Base-by-base conservation (phyloP, 2,888 invertebrate species). In the Mongoloraphidia duomilia region DNA sequence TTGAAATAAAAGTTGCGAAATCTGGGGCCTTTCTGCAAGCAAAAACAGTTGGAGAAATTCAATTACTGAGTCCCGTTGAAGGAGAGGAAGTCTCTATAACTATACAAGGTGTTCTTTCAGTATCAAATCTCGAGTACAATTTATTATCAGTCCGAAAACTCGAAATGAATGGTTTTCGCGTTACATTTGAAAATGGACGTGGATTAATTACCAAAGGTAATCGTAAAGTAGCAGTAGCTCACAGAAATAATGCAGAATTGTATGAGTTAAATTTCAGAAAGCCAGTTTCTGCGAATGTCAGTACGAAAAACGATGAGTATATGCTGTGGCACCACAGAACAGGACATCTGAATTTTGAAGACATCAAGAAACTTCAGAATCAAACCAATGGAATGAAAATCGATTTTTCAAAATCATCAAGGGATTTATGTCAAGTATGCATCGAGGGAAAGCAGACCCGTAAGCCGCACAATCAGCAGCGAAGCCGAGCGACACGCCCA, bases 61-160 rank as follows among this genome's bases (percentile, higher is more conserved):
- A 52, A 33, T 38, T 55, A 11, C 34, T 34, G 9, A 53, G 47
- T 47, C 9, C 5, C 14, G 51, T 54, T 8, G 14, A 50, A 34
- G 49, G 52, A 17, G 49, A 46, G 38, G 46, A 42, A 35, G 43
- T 46, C 12, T n/a, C 38, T 12, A 55, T 57, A 36, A 50, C n/a
- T 17, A 52, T 56, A 36, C 50, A 51, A 53, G 46, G 55, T 43
- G 51, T 56, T 41, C 46, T 58, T 11, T 52, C 41, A 11, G 58
- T 56, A 6, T 51, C 54, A 5, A 50, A 50, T 9, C 43, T 57
- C 1, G 41, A 52, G 11, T 50, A 42, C 36, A 57, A 59, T 50
- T 47, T 59, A 11, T 41, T 58, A 9, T 59, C 57, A 11, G 56
- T 58, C 4, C 47, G 54, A 44, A 56, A 52, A 47, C 41, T 58